Evolutionary conservation across 2,888 invertebrate species (phyloP).

Genomic region (Coronaproctus castanopsis): DNA sequence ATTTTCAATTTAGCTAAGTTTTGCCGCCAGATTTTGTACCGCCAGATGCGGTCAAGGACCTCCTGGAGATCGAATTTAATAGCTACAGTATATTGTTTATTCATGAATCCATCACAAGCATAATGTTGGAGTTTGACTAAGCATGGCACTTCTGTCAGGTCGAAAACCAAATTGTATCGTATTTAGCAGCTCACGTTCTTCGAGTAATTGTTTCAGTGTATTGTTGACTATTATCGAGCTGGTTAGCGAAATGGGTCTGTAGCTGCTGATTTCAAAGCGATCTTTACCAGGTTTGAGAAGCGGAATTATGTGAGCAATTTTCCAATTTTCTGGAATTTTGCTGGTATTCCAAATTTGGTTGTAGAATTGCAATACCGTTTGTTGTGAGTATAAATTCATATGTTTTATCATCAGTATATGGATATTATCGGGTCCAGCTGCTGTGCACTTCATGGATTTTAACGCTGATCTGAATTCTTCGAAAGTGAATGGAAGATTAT

Average conservation of each 20-base stretch:
- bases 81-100: background rate
- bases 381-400: background rate
- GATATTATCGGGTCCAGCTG: background rate
- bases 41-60: background rate
- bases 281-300: background rate
- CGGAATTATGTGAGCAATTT: background rate
- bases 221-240: background rate
- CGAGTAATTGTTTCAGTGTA: background rate
- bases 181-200: background rate
- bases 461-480: background rate
- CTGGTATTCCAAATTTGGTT: background rate
- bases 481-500: background rate
- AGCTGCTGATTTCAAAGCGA: background rate
- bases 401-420: background rate
- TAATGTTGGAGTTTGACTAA: background rate
- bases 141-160: too few relatives aligned
- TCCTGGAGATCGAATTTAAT: too few relatives aligned
- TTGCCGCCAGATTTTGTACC: background rate
- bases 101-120: background rate
- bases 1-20: background rate
- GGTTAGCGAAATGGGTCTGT: background rate
- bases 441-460: background rate
- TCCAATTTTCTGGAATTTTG: background rate
- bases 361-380: background rate
- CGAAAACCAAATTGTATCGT: background rate